These are phyloP conservation scores for Nephotettix cincticeps DNA, from an alignment of 1,140 invertebrate genomes.

Conservation along the genomic window DNA sequence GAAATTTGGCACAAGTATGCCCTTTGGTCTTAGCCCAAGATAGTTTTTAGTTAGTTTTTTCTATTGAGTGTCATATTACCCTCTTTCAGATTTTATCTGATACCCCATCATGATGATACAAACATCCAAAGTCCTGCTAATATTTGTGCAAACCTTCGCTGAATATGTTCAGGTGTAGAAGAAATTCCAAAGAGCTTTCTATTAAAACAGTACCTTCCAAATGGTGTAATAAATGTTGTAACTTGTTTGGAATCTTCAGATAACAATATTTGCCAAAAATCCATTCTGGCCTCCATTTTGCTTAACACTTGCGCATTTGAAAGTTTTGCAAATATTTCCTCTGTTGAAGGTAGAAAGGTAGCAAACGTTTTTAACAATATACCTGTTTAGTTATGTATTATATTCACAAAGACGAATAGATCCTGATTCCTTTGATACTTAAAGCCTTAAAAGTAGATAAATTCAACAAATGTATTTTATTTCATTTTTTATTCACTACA, in stretches of 20 bases:
- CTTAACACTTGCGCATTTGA: neutral
- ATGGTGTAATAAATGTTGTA: constrained; percentile 21
- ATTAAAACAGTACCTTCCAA: constrained; percentile 13
- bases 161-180: constrained; percentile 13
- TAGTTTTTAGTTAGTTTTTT: no score
- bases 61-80: constrained; percentile 24
- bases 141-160: neutral
- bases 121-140: neutral
- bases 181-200: constrained; percentile 12
- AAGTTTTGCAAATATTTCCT: neutral
- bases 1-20: no score
- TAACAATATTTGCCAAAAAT: constrained; percentile 6
- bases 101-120: constrained; percentile 14
- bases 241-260: neutral
- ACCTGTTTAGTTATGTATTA: neutral
- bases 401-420: constrained; percentile 4
- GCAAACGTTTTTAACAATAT: neutral
- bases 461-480: no score
- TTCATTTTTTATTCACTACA: no score
- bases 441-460: no score
- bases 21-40: no score
- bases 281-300: constrained; percentile 3
- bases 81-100: neutral
- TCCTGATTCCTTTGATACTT: no score
- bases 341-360: neutral